Conservation (phyloP, 1,140 invertebrate genomes). For the Trichoplusia ni region DNA sequence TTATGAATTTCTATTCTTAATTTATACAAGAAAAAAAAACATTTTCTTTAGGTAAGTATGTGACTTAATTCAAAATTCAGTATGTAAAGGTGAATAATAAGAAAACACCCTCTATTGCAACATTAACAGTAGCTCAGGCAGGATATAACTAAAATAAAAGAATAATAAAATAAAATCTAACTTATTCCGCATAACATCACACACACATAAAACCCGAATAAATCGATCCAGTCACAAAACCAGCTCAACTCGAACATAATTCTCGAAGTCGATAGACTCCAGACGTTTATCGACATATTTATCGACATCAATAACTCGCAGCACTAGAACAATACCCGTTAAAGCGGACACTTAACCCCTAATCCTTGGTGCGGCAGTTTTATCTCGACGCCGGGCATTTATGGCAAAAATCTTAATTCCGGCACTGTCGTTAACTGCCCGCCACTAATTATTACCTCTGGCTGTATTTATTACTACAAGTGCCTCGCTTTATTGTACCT, state of each 20-base stretch:
- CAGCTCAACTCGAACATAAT: not conserved
- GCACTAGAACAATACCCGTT: constrained; percentile 71
- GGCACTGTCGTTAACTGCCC: constrained; percentile 75
- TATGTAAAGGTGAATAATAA: too few relatives aligned
- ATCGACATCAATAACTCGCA: constrained; percentile 42
- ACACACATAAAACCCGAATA: too few relatives aligned
- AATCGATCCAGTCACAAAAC: not conserved
- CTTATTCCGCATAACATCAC: too few relatives aligned
- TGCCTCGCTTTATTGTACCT: constrained; percentile 27
- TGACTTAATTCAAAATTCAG: too few relatives aligned
- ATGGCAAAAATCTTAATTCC: constrained; percentile 81
- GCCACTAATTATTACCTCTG: constrained; percentile 73
- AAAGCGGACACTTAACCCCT: constrained; percentile 79
- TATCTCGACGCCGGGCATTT: constrained; percentile 65
- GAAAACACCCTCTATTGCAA: too few relatives aligned
- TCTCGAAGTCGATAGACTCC: not conserved
- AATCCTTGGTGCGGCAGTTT: constrained; percentile 72
- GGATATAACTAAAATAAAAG: too few relatives aligned
- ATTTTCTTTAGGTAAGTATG: too few relatives aligned
- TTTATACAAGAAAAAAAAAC: too few relatives aligned
- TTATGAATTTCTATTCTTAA: too few relatives aligned
- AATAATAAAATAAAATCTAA: too few relatives aligned
- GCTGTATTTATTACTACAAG: constrained; percentile 72
- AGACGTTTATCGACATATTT: constrained; percentile 4
- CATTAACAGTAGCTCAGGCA: too few relatives aligned